Percentiles rank a stretch among this genome's conserved stretches.
Conservation (phyloP, 2,113 vertebrate genomes). For the Solea senegalensis region DNA sequence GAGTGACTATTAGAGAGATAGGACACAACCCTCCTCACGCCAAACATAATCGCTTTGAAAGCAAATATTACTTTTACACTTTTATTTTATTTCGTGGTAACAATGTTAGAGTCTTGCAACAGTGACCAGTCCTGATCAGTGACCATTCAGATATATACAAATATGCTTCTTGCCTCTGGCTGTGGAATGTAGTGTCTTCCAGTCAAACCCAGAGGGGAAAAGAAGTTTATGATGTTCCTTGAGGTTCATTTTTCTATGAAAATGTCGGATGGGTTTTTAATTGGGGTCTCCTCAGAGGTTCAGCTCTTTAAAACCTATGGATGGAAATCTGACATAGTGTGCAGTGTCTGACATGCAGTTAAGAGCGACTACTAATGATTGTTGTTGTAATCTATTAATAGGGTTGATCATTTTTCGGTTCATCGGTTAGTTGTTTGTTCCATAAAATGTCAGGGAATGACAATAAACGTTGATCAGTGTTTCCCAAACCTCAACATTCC, state of each 20-base stretch:
- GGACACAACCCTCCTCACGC: constrained; percentile 17
- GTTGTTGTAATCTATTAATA: too few species aligned
- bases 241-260: not conserved
- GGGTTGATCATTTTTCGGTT: too few species aligned
- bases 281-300: not conserved
- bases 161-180: constrained; percentile 9
- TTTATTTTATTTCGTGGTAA: constrained; percentile 12
- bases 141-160: not conserved
- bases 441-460: too few species aligned
- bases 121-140: too few species aligned
- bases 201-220: constrained; percentile 10
- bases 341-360: too few species aligned
- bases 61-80: constrained; percentile 28
- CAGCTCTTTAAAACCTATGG: too few species aligned
- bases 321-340: too few species aligned
- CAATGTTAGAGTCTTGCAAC: not conserved
- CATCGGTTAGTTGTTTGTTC: too few species aligned
- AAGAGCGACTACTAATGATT: too few species aligned
- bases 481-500: too few species aligned
- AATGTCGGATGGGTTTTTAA: not conserved
- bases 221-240: not conserved
- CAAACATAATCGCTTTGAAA: constrained; percentile 5
- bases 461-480: too few species aligned
- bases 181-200: not conserved
- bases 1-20: constrained; percentile 11